These are phyloP conservation scores for Dascyllus trimaculatus DNA, from an alignment of 2,113 vertebrate species.

Conservation along the genomic window DNA sequence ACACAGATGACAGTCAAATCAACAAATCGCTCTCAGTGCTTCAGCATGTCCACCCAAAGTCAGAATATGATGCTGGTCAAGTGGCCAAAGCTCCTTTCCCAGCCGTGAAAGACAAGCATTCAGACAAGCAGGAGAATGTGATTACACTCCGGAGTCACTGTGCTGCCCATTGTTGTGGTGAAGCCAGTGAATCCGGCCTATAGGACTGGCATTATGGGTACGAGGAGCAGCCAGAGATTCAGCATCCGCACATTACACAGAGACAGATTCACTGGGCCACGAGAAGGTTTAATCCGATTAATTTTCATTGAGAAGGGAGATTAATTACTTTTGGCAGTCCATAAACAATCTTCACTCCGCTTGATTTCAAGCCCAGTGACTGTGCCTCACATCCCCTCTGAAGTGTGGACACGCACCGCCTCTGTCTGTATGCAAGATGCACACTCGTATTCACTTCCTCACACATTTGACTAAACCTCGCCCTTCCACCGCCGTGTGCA, in stretches of 20 bases:
- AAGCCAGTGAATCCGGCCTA: conserved; percentile 52
- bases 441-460: conserved; percentile 27
- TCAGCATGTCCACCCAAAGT: conserved; percentile 59
- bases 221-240: conserved; percentile 47
- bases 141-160: conserved; percentile 55
- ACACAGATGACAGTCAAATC: conserved; percentile 61
- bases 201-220: conserved; percentile 43
- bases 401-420: conserved; percentile 29
- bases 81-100: conserved; percentile 29
- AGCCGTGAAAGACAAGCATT: conserved; percentile 64
- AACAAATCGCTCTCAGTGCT: conserved; percentile 52
- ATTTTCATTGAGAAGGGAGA: conserved; percentile 75
- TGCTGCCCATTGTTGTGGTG: conserved; percentile 49
- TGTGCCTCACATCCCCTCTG: conserved; percentile 45
- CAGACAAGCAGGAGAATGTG: conserved; percentile 63
- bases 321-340: conserved; percentile 84
- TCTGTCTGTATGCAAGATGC: conserved; percentile 31
- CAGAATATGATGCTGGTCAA: conserved; percentile 49
- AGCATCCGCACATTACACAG: conserved; percentile 51
- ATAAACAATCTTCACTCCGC: conserved; percentile 80
- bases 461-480: conserved; percentile 12
- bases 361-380: conserved; percentile 74
- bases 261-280: conserved; percentile 65
- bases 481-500: conserved; percentile 12
- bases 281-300: conserved; percentile 79